Evolutionary conservation across 2,888 invertebrate genomes (phyloP).

Genomic region (Meganola albula): DNA sequence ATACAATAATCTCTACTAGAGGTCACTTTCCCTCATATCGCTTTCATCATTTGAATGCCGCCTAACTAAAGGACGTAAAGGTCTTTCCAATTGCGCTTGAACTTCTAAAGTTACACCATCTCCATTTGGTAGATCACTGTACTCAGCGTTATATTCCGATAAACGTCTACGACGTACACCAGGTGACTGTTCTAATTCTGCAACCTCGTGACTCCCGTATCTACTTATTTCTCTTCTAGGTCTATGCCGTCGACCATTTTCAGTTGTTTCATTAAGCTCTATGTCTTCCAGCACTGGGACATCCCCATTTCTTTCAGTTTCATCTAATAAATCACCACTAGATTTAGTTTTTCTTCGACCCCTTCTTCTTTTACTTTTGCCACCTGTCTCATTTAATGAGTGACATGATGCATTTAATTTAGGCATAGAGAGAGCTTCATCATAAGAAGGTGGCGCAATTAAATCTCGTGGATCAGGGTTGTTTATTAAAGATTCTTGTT

Average conservation of each 20-base stretch:
- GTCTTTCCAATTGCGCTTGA: constrained; percentile 52
- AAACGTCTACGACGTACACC: constrained; percentile 60
- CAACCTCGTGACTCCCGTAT: constrained; percentile 68
- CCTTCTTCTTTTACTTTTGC: constrained; percentile 57
- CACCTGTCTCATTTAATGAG: constrained; percentile 68
- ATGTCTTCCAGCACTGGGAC: constrained; percentile 49
- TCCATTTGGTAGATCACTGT: constrained; percentile 19
- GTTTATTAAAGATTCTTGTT: constrained; percentile 76
- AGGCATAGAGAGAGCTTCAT: constrained; percentile 86
- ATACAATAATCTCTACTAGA: constrained; percentile 35
- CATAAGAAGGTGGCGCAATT: constrained; percentile 84
- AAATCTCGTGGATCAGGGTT: constrained; percentile 83
- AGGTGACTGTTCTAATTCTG: constrained; percentile 64
- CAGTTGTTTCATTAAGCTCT: constrained; percentile 45
- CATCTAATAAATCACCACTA: constrained; percentile 68
- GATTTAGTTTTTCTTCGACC: constrained; percentile 72
- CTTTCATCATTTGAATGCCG: constrained; percentile 59
- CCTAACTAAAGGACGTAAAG: constrained; percentile 47
- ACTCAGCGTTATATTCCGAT: constrained; percentile 49
- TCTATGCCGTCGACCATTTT: constrained; percentile 37
- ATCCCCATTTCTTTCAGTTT: constrained; percentile 65
- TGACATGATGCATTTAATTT: constrained; percentile 80
- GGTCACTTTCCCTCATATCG: constrained; percentile 67
- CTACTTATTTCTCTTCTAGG: constrained; percentile 44
- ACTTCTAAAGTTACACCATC: constrained; percentile 49